Percentiles rank a stretch among this genome's conserved stretches.
Evolutionary conservation across 2,888 invertebrate species (phyloP).

Genomic region (Polietes domitor): DNA sequence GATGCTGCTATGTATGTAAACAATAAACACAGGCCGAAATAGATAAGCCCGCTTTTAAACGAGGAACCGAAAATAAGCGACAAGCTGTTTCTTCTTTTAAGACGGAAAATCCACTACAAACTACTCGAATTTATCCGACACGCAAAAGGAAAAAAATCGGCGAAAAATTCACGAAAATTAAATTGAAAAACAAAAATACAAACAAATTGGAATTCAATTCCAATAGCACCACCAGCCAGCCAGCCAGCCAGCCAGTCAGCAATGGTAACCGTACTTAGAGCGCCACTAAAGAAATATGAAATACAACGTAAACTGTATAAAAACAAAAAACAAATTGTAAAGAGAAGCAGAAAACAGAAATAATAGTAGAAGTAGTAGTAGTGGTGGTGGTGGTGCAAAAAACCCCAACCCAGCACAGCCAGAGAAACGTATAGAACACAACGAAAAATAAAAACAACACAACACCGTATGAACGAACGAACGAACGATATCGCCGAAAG

Average conservation of each 20-base stretch:
- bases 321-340: slow-evolving; percentile 37
- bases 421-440: neutral
- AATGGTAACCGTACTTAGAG: slow-evolving; percentile 63
- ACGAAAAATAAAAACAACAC: neutral
- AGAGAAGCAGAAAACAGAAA: slow-evolving; percentile 20
- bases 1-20: too few relatives aligned
- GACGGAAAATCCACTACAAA: slow-evolving; percentile 1
- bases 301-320: slow-evolving; percentile 37
- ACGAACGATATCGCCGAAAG: slow-evolving; percentile 37
- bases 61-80: too few relatives aligned
- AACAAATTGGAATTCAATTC: slow-evolving; percentile 49
- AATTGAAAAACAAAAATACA: slow-evolving; percentile 34
- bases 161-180: slow-evolving; percentile 53
- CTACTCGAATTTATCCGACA: neutral
- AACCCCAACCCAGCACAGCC: slow-evolving; percentile 20
- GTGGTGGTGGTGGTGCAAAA: neutral
- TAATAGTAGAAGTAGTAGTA: too few relatives aligned
- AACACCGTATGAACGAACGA: neutral
- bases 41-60: too few relatives aligned
- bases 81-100: neutral
- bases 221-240: slow-evolving; percentile 38
- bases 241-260: slow-evolving; percentile 10
- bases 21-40: too few relatives aligned
- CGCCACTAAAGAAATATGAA: slow-evolving; percentile 62
- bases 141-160: slow-evolving; percentile 23